Percentiles rank a stretch among this genome's conserved stretches.
Evolutionary conservation across 2,888 invertebrate species (phyloP).

Genomic region (Mamestra brassicae): DNA sequence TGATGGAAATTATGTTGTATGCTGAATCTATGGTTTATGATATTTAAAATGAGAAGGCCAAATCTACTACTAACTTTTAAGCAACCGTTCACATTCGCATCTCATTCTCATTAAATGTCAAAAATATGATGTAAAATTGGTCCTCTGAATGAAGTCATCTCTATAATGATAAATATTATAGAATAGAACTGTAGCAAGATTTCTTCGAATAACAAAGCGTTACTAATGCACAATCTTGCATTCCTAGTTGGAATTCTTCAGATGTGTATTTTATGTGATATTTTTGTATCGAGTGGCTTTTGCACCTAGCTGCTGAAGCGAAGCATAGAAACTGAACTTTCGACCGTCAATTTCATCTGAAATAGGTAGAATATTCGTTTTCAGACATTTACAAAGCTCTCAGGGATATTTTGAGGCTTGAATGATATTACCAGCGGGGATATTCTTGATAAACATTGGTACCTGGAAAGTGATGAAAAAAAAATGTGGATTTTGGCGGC

Average conservation of each 20-base stretch:
- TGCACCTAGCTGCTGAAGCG: slow-evolving; percentile 27
- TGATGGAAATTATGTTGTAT: not conserved
- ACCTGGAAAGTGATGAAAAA: not conserved
- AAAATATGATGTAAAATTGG: no score
- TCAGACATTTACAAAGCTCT: not conserved
- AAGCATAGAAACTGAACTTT: slow-evolving; percentile 11
- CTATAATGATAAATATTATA: no score
- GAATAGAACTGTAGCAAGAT: not conserved
- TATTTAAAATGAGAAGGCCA: no score
- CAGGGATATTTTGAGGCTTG: not conserved
- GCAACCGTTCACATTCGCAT: no score
- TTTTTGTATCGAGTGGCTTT: slow-evolving; percentile 58
- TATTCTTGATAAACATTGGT: not conserved
- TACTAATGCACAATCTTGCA: slow-evolving; percentile 25
- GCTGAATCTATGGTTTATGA: no score
- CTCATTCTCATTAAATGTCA: no score
- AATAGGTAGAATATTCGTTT: not conserved
- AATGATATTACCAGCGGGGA: not conserved
- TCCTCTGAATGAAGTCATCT: no score
- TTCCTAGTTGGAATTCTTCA: slow-evolving; percentile 30
- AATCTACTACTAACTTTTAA: no score
- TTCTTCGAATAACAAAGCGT: not conserved
- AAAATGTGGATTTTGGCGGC: not conserved
- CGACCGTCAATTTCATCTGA: slow-evolving; percentile 23
- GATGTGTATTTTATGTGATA: slow-evolving; percentile 58